Evolutionary conservation across 1,140 invertebrate species (phyloP).

Genomic region (Microplitis demolitor): DNA sequence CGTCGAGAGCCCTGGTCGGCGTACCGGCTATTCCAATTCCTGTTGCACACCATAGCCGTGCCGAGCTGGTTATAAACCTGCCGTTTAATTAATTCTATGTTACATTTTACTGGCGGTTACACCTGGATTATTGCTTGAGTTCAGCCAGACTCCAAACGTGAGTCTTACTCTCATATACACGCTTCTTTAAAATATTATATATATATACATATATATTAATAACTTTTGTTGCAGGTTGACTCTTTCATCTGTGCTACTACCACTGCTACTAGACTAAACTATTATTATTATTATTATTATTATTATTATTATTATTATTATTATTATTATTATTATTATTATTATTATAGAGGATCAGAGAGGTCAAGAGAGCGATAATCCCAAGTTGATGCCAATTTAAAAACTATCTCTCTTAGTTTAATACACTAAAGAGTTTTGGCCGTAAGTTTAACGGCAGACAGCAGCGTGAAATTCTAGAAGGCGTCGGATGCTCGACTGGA

Average conservation of each 20-base stretch:
- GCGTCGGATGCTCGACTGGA: constrained; percentile 1
- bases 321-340: too few relatives aligned
- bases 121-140: constrained; percentile 10
- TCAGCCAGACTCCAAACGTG: background rate
- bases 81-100: constrained; percentile 34
- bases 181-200: too few relatives aligned
- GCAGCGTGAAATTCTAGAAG: constrained; percentile 14
- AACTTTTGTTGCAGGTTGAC: too few relatives aligned
- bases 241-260: too few relatives aligned
- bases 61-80: constrained; percentile 26
- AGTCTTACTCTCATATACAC: too few relatives aligned
- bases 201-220: too few relatives aligned
- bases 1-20: background rate
- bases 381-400: background rate
- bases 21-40: constrained; percentile 26
- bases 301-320: too few relatives aligned
- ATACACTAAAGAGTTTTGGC: too few relatives aligned
- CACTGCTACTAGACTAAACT: too few relatives aligned
- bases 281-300: background rate
- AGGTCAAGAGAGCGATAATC: background rate
- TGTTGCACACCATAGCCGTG: constrained; percentile 13
- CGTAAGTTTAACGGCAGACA: background rate
- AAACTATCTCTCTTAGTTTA: background rate
- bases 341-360: background rate
- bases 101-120: constrained; percentile 22